Percentiles rank a stretch among this genome's conserved stretches.
phyloP scores from a whole-genome alignment of 2,888 invertebrate genomes.

The Netelia fuscicornis region DNA sequence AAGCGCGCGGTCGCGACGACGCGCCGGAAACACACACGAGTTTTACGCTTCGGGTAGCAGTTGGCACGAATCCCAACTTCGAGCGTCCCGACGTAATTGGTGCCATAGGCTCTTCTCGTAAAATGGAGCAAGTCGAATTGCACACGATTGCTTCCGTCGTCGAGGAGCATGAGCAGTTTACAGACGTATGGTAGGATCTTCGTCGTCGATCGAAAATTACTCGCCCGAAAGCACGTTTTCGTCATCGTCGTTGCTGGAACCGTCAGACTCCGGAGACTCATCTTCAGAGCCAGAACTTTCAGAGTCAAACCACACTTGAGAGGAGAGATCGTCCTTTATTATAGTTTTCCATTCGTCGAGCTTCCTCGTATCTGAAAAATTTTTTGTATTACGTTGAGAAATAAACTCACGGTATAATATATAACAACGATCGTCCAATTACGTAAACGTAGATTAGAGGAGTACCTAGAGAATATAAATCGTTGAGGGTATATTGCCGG shows the following conservation, averaged over 20 bases:
- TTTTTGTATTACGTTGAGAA: not conserved
- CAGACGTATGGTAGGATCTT: constrained; percentile 97
- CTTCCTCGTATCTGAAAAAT: constrained; percentile 90
- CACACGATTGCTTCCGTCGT: constrained; percentile 95
- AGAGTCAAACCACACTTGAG: constrained; percentile 93
- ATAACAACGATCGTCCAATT: not conserved
- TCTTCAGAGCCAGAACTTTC: constrained; percentile 87
- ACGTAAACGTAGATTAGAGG: not conserved
- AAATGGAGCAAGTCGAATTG: constrained; percentile 99
- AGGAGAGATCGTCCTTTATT: constrained; percentile 88
- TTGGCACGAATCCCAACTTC: constrained; percentile 98
- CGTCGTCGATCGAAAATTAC: constrained; percentile 98
- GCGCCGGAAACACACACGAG: no score
- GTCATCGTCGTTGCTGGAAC: constrained; percentile 80
- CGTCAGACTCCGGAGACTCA: constrained; percentile 80
- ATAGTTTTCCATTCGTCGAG: constrained; percentile 94
- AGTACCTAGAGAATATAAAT: constrained; percentile 90
- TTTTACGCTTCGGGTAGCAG: constrained; percentile 85
- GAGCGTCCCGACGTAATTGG: constrained; percentile 95
- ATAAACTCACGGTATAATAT: not conserved
- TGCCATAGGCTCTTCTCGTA: constrained; percentile 97
- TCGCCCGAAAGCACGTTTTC: constrained; percentile 91
- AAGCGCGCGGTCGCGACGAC: no score
- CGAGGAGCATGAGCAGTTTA: constrained; percentile 98
- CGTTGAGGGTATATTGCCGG: constrained; percentile 91